A percentile compares a stretch with the other conserved stretches of the same genome.
These are phyloP conservation scores for Fulmarus glacialis DNA, from an alignment of 2,113 vertebrate genomes.

Conservation along the genomic window DNA sequence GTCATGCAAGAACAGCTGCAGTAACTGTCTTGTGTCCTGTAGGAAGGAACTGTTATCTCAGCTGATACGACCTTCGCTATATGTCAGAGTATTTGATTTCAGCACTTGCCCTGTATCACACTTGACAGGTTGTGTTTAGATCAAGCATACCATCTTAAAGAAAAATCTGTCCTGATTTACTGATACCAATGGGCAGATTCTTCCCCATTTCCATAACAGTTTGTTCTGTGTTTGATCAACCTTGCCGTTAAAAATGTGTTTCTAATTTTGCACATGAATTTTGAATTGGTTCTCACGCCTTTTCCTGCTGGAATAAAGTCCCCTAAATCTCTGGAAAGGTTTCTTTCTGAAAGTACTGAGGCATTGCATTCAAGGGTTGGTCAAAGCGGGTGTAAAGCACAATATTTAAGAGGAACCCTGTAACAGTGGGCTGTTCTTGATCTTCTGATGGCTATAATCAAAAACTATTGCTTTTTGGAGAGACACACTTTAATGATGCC, in stretches of 20 bases:
- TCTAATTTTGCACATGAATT: not conserved
- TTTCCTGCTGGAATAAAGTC: not conserved
- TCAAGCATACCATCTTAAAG: not conserved
- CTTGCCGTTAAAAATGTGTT: not conserved
- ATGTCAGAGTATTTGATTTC: not conserved
- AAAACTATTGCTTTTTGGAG: not conserved
- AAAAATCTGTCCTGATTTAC: not conserved
- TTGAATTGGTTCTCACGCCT: accelerated
- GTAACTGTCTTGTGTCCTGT: not conserved
- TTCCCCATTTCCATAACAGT: accelerated
- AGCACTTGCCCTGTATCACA: not conserved
- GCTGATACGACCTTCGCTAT: not conserved
- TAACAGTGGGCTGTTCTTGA: not conserved
- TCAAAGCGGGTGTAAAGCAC: accelerated
- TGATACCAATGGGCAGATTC: not conserved
- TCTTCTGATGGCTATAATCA: not conserved
- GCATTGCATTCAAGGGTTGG: accelerated
- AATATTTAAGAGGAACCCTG: not conserved
- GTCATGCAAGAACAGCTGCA: not conserved
- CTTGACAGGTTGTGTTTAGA: not conserved
- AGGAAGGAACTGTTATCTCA: not conserved
- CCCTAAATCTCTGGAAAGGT: not conserved
- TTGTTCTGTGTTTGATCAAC: not conserved
- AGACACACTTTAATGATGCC: accelerated
- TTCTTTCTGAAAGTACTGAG: not conserved